Percentiles rank a stretch among this genome's conserved stretches.
phyloP scores from a whole-genome alignment of 1,140 invertebrate species.

The Drosophila lacteicornis region DNA sequence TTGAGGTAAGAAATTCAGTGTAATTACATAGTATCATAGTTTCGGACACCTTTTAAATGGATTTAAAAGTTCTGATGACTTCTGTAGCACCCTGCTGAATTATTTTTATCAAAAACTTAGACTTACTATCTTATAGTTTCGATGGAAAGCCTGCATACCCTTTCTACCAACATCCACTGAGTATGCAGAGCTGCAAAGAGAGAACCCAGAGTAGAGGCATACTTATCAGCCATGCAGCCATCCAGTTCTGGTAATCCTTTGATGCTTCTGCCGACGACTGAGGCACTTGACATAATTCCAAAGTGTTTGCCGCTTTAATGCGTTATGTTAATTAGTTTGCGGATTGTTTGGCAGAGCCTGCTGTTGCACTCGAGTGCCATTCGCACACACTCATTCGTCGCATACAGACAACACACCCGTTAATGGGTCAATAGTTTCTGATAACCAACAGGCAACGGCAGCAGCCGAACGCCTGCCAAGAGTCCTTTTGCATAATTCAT shows the following conservation, averaged over 20 bases:
- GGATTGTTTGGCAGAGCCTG: conserved; percentile 52
- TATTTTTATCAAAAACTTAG: no score
- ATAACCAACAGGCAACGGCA: conserved; percentile 53
- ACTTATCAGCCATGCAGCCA: conserved; percentile 48
- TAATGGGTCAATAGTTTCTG: conserved; percentile 82
- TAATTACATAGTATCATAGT: no score
- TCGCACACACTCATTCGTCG: conserved; percentile 34
- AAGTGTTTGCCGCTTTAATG: conserved; percentile 73
- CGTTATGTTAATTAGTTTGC: conserved; percentile 80
- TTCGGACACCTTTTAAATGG: no score
- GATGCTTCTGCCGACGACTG: conserved; percentile 48
- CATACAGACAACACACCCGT: conserved; percentile 54
- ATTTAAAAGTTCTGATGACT: no score
- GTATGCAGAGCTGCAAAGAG: conserved; percentile 1
- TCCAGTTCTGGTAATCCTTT: conserved; percentile 65
- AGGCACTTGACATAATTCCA: conserved; percentile 77
- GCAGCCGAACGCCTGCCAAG: conserved; percentile 37
- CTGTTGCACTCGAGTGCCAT: conserved; percentile 50
- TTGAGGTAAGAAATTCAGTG: no score
- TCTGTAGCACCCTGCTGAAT: no score
- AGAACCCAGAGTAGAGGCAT: background rate
- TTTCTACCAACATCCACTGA: background rate
- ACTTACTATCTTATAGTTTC: background rate
- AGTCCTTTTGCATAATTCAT: conserved; percentile 79
- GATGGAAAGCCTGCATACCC: background rate